phyloP scores from a whole-genome alignment of 2,113 vertebrate genomes.

The Gallinago undulata region DNA sequence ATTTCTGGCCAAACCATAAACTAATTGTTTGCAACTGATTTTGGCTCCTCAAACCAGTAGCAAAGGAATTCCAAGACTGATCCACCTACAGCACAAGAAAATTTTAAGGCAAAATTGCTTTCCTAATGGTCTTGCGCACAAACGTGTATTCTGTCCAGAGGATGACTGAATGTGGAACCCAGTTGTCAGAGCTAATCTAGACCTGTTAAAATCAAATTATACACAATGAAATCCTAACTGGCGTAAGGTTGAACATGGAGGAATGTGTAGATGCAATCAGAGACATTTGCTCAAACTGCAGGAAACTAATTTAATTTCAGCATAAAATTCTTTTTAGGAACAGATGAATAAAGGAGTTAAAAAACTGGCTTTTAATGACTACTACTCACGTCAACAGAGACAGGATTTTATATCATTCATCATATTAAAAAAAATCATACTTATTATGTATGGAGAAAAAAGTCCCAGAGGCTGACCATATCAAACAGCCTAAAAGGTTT shows the following conservation, averaged over 20 bases:
- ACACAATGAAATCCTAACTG: not conserved
- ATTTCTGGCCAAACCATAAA: not conserved
- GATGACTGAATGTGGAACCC: not conserved
- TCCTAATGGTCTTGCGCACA: not conserved
- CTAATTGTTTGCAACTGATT: not conserved
- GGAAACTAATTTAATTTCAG: not conserved
- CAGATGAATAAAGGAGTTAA: not conserved
- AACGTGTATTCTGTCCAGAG: not conserved
- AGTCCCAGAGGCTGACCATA: not conserved
- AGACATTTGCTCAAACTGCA: not conserved
- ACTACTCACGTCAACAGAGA: not conserved
- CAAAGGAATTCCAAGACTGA: not conserved
- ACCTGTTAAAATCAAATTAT: not conserved
- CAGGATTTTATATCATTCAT: not conserved
- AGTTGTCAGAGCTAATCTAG: not conserved
- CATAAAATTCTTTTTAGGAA: not conserved
- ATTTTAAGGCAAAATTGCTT: not conserved
- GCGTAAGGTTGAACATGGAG: not conserved
- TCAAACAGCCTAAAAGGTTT: not conserved
- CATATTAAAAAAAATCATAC: not conserved
- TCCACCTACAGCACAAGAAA: not conserved
- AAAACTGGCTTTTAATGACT: not conserved
- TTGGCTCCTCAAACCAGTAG: not conserved
- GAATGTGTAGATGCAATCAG: not conserved
- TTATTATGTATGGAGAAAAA: not conserved